Conservation (phyloP, 2,888 invertebrate genomes). For the Lasioglossum zephyrum region DNA sequence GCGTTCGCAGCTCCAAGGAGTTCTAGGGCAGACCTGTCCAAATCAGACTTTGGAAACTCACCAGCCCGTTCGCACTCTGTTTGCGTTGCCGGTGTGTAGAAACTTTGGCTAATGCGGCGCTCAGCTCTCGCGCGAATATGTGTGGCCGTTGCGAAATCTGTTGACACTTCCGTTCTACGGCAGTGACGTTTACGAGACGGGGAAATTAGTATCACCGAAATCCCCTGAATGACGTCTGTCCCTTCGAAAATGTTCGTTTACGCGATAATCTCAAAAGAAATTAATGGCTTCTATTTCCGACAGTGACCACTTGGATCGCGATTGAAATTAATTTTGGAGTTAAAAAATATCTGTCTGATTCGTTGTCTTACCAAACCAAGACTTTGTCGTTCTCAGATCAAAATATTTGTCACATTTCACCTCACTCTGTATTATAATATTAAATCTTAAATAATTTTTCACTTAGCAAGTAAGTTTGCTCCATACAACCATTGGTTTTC, state of each 20-base stretch:
- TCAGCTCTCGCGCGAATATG: not conserved
- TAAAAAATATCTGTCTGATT: too few species aligned
- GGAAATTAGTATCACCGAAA: not conserved
- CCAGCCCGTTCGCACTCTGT: not conserved
- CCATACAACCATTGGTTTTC: too few species aligned
- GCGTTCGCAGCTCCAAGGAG: slow-evolving; percentile 5
- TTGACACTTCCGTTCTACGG: not conserved
- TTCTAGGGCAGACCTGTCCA: slow-evolving; percentile 12
- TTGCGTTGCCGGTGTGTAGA: not conserved
- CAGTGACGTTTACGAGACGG: not conserved
- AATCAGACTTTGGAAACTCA: slow-evolving; percentile 8
- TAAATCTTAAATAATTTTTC: too few species aligned
- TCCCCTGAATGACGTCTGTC: not conserved
- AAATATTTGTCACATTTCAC: too few species aligned
- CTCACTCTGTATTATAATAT: too few species aligned
- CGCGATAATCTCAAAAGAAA: too few species aligned
- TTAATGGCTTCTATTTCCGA: too few species aligned
- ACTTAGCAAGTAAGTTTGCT: too few species aligned
- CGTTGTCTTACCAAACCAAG: too few species aligned
- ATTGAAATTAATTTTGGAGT: too few species aligned
- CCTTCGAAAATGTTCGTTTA: not conserved
- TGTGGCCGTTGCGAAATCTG: not conserved
- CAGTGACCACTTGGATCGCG: too few species aligned
- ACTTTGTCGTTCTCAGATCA: too few species aligned
- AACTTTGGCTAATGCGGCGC: slow-evolving; percentile 5